These are phyloP conservation scores for Halictus ligatus DNA, from an alignment of 2,888 invertebrate genomes.

Conservation along the genomic window DNA sequence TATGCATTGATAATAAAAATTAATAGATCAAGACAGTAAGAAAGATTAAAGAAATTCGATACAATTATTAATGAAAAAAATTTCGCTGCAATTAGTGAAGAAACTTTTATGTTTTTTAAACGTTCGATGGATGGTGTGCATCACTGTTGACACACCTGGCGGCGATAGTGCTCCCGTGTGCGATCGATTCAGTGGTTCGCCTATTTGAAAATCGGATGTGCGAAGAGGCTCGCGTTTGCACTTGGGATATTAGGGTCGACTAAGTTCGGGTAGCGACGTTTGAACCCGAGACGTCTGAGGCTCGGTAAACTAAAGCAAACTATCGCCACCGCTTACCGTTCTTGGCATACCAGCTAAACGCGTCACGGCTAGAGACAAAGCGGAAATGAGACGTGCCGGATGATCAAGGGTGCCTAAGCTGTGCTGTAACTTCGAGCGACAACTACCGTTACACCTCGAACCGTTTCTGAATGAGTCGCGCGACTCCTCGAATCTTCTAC, in stretches of 20 bases:
- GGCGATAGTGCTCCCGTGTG: not conserved
- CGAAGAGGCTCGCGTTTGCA: slow-evolving; percentile 46
- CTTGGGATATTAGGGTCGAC: slow-evolving; percentile 60
- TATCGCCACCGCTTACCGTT: slow-evolving; percentile 78
- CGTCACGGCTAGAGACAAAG: slow-evolving; percentile 63
- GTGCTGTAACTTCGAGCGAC: slow-evolving; percentile 45
- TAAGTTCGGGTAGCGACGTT: slow-evolving; percentile 65
- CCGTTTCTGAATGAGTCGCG: slow-evolving; percentile 1
- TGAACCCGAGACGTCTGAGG: slow-evolving; percentile 69
- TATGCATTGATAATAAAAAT: too few relatives aligned
- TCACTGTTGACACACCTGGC: not conserved
- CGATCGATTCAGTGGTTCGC: slow-evolving; percentile 13
- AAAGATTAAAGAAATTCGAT: too few relatives aligned
- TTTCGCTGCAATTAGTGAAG: too few relatives aligned
- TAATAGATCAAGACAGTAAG: too few relatives aligned
- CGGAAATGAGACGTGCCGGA: slow-evolving; percentile 64
- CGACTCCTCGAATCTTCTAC: not conserved
- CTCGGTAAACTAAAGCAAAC: slow-evolving; percentile 80
- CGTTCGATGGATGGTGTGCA: not conserved
- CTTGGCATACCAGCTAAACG: slow-evolving; percentile 75
- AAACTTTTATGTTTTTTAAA: not conserved
- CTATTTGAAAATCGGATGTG: slow-evolving; percentile 47
- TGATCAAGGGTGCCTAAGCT: slow-evolving; percentile 63
- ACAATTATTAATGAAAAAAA: too few relatives aligned
- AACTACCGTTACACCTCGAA: slow-evolving; percentile 21